Evolutionary conservation across 2,113 vertebrate species (phyloP).

Genomic region (Poecilia latipinna): DNA sequence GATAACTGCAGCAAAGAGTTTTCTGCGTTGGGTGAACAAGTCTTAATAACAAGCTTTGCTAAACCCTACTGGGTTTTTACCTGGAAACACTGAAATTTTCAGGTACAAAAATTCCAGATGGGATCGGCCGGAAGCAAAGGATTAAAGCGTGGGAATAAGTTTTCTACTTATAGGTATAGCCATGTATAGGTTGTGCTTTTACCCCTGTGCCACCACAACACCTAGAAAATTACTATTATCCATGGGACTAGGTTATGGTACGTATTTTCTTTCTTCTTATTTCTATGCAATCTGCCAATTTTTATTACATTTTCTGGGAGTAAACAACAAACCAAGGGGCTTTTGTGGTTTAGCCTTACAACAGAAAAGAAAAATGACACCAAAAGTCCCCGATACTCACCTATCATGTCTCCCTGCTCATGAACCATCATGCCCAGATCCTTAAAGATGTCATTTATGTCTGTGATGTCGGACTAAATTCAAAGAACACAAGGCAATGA

Average conservation of each 20-base stretch:
- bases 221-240: not conserved
- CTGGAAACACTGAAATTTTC: no score
- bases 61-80: no score
- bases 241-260: not conserved
- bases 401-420: constrained; percentile 96
- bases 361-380: not conserved
- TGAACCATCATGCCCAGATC: constrained; percentile 97
- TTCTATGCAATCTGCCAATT: not conserved
- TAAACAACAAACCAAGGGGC: not conserved
- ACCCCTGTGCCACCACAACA: no score
- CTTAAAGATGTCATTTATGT: constrained; percentile 99
- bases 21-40: not conserved
- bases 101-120: no score
- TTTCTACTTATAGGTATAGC: no score
- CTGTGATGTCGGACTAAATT: constrained; percentile 93
- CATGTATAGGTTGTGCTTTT: no score
- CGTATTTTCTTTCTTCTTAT: not conserved
- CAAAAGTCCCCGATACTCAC: constrained; percentile 75
- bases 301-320: no score
- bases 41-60: no score
- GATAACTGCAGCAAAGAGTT: no score
- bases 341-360: not conserved
- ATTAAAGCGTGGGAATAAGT: no score
- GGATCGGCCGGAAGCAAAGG: no score
- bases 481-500: constrained; percentile 21